Conservation (phyloP, 2,888 invertebrate genomes). For the Lepidonotus clava region DNA sequence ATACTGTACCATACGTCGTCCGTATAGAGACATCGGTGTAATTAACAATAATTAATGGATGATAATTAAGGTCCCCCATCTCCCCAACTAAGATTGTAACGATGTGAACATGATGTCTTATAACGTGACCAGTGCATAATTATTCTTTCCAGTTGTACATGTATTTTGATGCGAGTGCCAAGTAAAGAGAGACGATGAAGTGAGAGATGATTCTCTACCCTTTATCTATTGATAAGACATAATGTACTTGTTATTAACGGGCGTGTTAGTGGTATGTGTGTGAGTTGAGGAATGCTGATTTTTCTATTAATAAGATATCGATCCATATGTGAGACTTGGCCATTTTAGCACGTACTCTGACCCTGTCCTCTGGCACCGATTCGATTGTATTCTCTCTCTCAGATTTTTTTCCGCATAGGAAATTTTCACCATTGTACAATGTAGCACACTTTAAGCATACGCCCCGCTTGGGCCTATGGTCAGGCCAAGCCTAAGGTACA, state of each 20-base stretch:
- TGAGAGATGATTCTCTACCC: background rate
- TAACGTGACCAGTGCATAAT: conserved; percentile 11
- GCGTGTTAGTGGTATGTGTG: conserved; percentile 29
- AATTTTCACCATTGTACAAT: conserved; percentile 49
- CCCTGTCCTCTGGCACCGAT: conserved; percentile 1
- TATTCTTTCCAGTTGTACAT: conserved; percentile 18
- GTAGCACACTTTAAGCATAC: conserved; percentile 13
- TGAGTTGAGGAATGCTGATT: background rate
- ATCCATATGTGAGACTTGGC: conserved; percentile 12
- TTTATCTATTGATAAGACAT: background rate
- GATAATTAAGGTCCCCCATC: background rate
- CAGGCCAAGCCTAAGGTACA: too few relatives aligned
- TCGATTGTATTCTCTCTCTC: conserved; percentile 19
- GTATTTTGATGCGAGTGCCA: conserved; percentile 51
- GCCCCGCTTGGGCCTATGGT: background rate
- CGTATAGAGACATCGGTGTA: background rate
- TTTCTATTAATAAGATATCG: conserved; percentile 44
- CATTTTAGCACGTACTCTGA: conserved; percentile 19
- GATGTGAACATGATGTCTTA: conserved; percentile 19
- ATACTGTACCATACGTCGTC: conserved; percentile 35
- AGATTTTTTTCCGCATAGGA: conserved; percentile 47
- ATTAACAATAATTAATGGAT: background rate
- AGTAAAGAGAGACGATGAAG: background rate
- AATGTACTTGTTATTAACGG: conserved; percentile 3
- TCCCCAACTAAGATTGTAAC: conserved; percentile 1